Evolutionary conservation across 2,888 invertebrate species (phyloP).

Genomic region (Aspidiotus rigidus): DNA sequence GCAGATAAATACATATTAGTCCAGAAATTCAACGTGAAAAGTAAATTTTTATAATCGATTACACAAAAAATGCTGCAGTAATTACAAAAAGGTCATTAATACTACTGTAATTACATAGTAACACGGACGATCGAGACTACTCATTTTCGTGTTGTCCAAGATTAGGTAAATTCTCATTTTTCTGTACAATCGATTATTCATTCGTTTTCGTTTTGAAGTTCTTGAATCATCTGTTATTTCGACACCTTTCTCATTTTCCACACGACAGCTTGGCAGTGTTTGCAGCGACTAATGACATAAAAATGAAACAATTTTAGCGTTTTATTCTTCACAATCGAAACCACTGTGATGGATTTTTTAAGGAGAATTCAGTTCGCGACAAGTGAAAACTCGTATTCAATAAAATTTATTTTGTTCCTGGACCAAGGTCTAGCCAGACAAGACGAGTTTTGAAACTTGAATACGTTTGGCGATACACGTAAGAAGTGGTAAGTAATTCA

Average conservation of each 20-base stretch:
- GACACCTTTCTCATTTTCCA: background rate
- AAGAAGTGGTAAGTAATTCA: too few species aligned
- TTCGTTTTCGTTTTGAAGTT: background rate
- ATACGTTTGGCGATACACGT: too few species aligned
- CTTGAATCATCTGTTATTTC: background rate
- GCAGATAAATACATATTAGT: slow-evolving; percentile 12
- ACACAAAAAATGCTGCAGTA: background rate
- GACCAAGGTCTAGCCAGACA: too few species aligned
- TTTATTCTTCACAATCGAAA: background rate
- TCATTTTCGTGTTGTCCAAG: too few species aligned
- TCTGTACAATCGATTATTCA: too few species aligned
- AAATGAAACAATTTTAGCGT: background rate
- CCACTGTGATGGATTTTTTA: background rate
- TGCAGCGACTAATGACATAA: slow-evolving; percentile 7
- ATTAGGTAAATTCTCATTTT: too few species aligned
- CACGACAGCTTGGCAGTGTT: slow-evolving; percentile 11
- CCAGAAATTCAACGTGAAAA: background rate
- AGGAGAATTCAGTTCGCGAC: background rate
- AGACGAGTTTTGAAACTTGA: too few species aligned
- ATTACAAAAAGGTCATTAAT: background rate
- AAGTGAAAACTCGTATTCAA: too few species aligned
- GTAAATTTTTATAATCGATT: background rate
- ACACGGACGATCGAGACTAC: too few species aligned
- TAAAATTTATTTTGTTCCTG: too few species aligned
- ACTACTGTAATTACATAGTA: too few species aligned